Conservation (phyloP, 2,888 invertebrate species). For the Eurytoma californica region DNA sequence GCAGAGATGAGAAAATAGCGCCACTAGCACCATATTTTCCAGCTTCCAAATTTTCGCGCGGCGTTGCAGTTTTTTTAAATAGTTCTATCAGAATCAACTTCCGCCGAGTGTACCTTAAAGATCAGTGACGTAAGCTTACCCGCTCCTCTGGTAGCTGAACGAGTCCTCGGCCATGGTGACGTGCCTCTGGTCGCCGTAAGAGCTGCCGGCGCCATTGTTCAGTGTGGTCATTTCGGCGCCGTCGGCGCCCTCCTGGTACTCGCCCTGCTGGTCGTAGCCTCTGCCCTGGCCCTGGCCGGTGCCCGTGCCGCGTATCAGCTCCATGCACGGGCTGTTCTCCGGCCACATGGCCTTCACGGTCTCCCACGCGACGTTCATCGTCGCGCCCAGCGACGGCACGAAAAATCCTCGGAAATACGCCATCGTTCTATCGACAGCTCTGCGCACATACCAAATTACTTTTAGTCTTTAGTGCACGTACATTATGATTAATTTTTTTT, state of each 20-base stretch:
- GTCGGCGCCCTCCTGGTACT: slow-evolving; percentile 70
- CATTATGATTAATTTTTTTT: no score
- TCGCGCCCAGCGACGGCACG: slow-evolving; percentile 85
- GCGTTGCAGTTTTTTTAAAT: no score
- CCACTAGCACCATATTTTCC: no score
- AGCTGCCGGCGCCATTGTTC: slow-evolving; percentile 66
- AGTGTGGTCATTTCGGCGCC: slow-evolving; percentile 74
- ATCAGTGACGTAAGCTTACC: slow-evolving; percentile 63
- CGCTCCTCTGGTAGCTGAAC: slow-evolving; percentile 72
- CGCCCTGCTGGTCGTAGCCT: slow-evolving; percentile 63
- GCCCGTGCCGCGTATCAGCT: slow-evolving; percentile 74
- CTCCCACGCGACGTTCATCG: slow-evolving; percentile 89
- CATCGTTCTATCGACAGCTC: slow-evolving; percentile 72
- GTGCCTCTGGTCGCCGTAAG: slow-evolving; percentile 70
- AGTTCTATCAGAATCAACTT: no score
- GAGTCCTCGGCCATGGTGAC: slow-evolving; percentile 71
- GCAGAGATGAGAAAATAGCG: no score
- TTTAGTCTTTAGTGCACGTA: no score
- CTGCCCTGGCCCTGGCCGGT: slow-evolving; percentile 57
- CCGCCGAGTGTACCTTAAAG: no score
- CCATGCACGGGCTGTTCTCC: slow-evolving; percentile 78
- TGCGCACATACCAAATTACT: background rate
- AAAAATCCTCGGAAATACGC: slow-evolving; percentile 81
- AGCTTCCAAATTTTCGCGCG: no score
- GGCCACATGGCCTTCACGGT: slow-evolving; percentile 87